These are phyloP conservation scores for Poecilobothrus nobilitatus DNA, from an alignment of 2,888 invertebrate genomes.

Conservation along the genomic window DNA sequence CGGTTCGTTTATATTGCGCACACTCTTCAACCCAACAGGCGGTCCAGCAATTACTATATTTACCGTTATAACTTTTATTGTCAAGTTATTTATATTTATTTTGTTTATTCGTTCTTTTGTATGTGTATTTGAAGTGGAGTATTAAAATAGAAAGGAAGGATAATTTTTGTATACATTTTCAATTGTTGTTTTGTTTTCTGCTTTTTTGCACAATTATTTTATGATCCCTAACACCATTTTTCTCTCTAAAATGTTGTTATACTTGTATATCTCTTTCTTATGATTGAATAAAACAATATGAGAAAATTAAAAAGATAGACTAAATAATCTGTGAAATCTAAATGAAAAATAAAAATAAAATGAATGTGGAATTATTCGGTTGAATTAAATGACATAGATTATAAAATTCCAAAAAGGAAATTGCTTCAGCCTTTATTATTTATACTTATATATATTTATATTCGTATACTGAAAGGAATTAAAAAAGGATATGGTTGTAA, in stretches of 20 bases:
- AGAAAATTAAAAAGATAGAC: background rate
- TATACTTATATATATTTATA: background rate
- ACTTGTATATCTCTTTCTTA: no score
- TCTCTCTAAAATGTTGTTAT: background rate
- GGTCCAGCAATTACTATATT: slow-evolving; percentile 28
- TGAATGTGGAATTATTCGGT: background rate
- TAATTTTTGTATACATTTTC: no score
- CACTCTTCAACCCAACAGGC: slow-evolving; percentile 27
- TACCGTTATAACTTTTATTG: background rate
- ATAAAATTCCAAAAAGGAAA: background rate
- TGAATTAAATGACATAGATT: slow-evolving; percentile 6
- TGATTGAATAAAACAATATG: no score
- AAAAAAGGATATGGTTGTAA: background rate
- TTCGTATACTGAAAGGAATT: background rate
- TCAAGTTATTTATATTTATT: background rate
- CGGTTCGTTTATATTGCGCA: slow-evolving; percentile 21
- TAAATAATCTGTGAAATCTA: background rate
- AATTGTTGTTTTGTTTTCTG: background rate
- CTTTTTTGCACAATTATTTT: background rate
- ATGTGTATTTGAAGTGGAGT: slow-evolving; percentile 4
- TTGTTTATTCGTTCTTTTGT: slow-evolving; percentile 7
- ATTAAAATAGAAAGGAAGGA: background rate
- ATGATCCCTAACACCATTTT: slow-evolving; percentile 6
- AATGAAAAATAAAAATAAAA: background rate
- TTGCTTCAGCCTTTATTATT: background rate